Conservation (phyloP, 2,888 invertebrate species). For the Escarpia spicata region DNA sequence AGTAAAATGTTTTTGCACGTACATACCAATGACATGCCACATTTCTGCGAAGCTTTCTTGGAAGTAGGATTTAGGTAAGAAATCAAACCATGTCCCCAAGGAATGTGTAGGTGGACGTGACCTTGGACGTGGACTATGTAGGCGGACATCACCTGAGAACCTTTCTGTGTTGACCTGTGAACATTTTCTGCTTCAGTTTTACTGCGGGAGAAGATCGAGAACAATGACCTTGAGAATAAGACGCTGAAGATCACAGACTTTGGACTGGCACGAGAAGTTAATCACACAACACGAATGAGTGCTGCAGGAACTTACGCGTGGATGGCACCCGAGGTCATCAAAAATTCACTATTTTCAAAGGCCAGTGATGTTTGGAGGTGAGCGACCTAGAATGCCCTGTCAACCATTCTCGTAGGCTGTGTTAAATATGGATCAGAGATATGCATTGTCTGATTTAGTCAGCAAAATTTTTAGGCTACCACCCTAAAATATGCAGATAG, state of each 20-base stretch:
- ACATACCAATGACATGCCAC: neutral
- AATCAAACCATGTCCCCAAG: neutral
- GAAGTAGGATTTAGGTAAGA: neutral
- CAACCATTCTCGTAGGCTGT: neutral
- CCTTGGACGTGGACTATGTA: neutral
- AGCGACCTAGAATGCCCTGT: constrained; percentile 19
- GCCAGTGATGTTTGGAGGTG: constrained; percentile 96
- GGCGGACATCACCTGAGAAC: neutral
- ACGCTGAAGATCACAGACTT: constrained; percentile 97
- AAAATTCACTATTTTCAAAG: constrained; percentile 87
- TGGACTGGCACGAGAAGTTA: constrained; percentile 92
- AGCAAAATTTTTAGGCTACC: too few species aligned
- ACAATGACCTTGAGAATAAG: constrained; percentile 82
- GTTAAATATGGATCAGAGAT: neutral
- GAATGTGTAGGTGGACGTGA: neutral
- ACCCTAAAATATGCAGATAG: too few species aligned
- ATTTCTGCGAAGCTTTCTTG: neutral
- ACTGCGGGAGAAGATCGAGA: constrained; percentile 63
- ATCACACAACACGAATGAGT: constrained; percentile 96
- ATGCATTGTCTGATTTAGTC: too few species aligned
- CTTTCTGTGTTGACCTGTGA: neutral
- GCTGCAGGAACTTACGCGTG: constrained; percentile 98
- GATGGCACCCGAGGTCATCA: constrained; percentile 99
- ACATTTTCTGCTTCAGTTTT: constrained; percentile 60
- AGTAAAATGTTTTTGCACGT: neutral